Conservation (phyloP, 2,888 invertebrate genomes). For the Sesia bembeciformis region DNA sequence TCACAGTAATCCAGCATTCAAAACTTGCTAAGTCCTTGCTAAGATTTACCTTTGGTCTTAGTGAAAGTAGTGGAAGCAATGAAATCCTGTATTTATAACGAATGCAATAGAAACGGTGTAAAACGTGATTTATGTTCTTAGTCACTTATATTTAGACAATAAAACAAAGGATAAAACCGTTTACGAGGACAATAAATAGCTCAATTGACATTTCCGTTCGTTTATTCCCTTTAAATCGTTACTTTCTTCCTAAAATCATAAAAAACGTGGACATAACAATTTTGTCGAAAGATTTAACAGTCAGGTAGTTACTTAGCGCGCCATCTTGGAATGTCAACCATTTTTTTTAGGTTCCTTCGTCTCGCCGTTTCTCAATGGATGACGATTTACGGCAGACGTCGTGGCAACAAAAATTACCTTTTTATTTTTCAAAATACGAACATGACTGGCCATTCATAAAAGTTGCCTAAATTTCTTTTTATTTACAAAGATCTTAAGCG, state of each 20-base stretch:
- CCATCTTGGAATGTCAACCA: conserved; percentile 31
- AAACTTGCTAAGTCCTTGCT: too few species aligned
- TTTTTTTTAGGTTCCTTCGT: conserved; percentile 40
- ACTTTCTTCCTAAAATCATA: conserved; percentile 8
- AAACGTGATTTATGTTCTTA: neutral
- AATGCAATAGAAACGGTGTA: neutral
- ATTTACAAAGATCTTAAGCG: conserved; percentile 6
- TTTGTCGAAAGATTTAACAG: neutral
- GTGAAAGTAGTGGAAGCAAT: too few species aligned
- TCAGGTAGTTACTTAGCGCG: conserved; percentile 34
- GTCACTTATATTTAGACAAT: neutral
- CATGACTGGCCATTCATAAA: conserved; percentile 55
- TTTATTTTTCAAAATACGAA: conserved; percentile 35
- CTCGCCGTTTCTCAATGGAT: conserved; percentile 44
- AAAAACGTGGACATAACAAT: conserved; percentile 1
- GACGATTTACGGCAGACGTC: conserved; percentile 64
- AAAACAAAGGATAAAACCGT: neutral
- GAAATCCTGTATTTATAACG: neutral
- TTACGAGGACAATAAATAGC: neutral
- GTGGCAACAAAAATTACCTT: conserved; percentile 55
- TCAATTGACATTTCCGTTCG: neutral
- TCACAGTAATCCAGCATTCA: too few species aligned
- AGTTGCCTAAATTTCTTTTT: conserved; percentile 11
- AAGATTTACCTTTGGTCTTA: too few species aligned
- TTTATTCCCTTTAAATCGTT: neutral